Percentiles rank a stretch among this genome's conserved stretches.
phyloP scores from a whole-genome alignment of 2,888 invertebrate species.

The Caenorhabditis plicata region DNA sequence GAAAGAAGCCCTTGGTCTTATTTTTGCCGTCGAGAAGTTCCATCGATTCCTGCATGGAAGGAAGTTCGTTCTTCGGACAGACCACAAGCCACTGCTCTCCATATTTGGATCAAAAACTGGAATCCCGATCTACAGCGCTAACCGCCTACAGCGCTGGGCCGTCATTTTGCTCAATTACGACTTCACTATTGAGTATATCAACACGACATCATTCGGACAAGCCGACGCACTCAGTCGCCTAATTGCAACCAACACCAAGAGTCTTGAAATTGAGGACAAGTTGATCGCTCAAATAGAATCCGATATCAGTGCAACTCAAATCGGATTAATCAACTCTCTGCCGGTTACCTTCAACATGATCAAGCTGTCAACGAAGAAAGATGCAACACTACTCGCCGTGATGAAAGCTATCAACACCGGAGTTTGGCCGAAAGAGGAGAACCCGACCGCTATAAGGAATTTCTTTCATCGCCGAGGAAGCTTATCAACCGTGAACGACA shows the following conservation, averaged over 20 bases:
- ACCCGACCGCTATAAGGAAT: neutral
- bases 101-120: slow-evolving; percentile 35
- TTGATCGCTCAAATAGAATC: slow-evolving; percentile 14
- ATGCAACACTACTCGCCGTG: slow-evolving; percentile 4
- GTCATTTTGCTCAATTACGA: slow-evolving; percentile 9
- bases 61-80: slow-evolving; percentile 66
- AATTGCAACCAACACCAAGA: slow-evolving; percentile 1
- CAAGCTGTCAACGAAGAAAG: neutral
- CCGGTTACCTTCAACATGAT: slow-evolving; percentile 7
- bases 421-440: neutral
- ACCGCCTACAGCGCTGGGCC: slow-evolving; percentile 68
- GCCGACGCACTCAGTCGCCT: slow-evolving; percentile 63
- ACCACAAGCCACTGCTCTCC: slow-evolving; percentile 69
- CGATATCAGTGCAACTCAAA: neutral
- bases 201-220: slow-evolving; percentile 55
- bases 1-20: slow-evolving; percentile 65
- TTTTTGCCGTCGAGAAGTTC: slow-evolving; percentile 66
- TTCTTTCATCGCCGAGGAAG: neutral
- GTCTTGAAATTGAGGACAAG: slow-evolving; percentile 20
- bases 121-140: slow-evolving; percentile 12
- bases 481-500: slow-evolving; percentile 3
- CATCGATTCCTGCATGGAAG: slow-evolving; percentile 66
- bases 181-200: slow-evolving; percentile 59
- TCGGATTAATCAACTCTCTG: neutral
- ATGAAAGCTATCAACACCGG: neutral